Conservation (phyloP, 2,888 invertebrate genomes). For the Cryptocheilus praepositus region DNA sequence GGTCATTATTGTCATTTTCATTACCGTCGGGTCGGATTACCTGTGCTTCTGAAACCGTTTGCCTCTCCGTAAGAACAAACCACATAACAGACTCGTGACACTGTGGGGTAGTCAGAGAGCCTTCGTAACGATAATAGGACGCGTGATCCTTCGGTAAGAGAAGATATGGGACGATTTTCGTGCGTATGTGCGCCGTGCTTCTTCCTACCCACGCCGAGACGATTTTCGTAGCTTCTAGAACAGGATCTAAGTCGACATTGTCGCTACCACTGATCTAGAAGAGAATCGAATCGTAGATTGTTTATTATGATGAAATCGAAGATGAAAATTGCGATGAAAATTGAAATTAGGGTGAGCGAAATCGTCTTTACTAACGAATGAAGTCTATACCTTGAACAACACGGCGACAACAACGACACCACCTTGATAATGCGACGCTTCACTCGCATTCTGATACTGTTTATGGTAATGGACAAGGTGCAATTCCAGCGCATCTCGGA, state of each 20-base stretch:
- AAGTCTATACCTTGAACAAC: slow-evolving; percentile 77
- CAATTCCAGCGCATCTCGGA: slow-evolving; percentile 79
- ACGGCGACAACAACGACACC: slow-evolving; percentile 82
- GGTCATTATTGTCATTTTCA: too few relatives aligned
- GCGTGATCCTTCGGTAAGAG: slow-evolving; percentile 78
- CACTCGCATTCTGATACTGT: slow-evolving; percentile 75
- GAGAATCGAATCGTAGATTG: too few relatives aligned
- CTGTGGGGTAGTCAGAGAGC: slow-evolving; percentile 85
- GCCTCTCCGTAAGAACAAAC: slow-evolving; percentile 79
- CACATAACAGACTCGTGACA: slow-evolving; percentile 86
- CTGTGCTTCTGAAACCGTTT: slow-evolving; percentile 76
- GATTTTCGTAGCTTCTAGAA: slow-evolving; percentile 55
- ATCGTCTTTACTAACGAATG: not conserved
- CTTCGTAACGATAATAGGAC: slow-evolving; percentile 81
- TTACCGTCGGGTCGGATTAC: slow-evolving; percentile 57
- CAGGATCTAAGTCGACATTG: slow-evolving; percentile 55
- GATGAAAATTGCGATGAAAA: too few relatives aligned
- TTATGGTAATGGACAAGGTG: slow-evolving; percentile 82
- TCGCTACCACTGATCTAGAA: slow-evolving; percentile 54
- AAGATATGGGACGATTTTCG: slow-evolving; percentile 69
- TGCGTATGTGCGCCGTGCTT: slow-evolving; percentile 35
- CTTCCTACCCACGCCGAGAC: slow-evolving; percentile 54
- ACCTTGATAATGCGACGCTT: slow-evolving; percentile 76
- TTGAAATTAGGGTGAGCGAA: too few relatives aligned
- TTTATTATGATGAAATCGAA: too few relatives aligned